Base-by-base conservation (phyloP, 2,888 invertebrate species). In the Eristalis arbustorum region DNA sequence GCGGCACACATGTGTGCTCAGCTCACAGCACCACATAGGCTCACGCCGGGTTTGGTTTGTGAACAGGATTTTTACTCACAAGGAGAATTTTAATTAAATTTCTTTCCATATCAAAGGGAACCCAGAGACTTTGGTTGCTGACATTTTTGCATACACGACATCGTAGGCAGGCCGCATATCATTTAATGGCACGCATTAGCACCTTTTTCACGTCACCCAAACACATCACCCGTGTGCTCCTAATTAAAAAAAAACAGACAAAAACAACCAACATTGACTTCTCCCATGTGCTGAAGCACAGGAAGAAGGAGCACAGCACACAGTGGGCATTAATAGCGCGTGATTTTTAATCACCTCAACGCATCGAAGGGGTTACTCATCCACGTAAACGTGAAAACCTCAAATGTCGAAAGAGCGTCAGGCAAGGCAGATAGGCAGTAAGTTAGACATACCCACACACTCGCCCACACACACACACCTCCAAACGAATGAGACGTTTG, bases 351-450 rank as follows among this genome's bases (percentile, higher is more conserved):
- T 80, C 75, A 84, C 75, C 61, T 28, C 56, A 69, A 57, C 64
- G 42, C 63, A 75, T 81, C 63, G 62, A 71, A 81, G 57, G 69
- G 80, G 68, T 81, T 80, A 68, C 68, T 74, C 74, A 63, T 56
- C 42, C 13, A 63, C 22, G 49, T 42, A 49, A 67, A 67, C 23
- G 14, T n/a, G 23, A 5, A 40, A 49, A 56, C 23, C 23, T 4
- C 25, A 49, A 49, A n/a, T 8, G 25, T 25, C 4, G 34, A 49
- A 67, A 49, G 49, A 67, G 34, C 23, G 14, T 11, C 18, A 63
- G 31, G 8, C n/a, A 63, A 59, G 14, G 13, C 23, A 22, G 25
- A 23, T 10, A 11, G 59, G 25, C 59, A 23, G 14, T 25, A 22
- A 23, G 25, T 13, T 28, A 25, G 5, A 23, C 59, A 18, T 49